Evolutionary conservation across 1,140 invertebrate species (phyloP), one percentile per base, ranked within the genome.

Genomic region (Aphaenogaster ashmeadi): DNA sequence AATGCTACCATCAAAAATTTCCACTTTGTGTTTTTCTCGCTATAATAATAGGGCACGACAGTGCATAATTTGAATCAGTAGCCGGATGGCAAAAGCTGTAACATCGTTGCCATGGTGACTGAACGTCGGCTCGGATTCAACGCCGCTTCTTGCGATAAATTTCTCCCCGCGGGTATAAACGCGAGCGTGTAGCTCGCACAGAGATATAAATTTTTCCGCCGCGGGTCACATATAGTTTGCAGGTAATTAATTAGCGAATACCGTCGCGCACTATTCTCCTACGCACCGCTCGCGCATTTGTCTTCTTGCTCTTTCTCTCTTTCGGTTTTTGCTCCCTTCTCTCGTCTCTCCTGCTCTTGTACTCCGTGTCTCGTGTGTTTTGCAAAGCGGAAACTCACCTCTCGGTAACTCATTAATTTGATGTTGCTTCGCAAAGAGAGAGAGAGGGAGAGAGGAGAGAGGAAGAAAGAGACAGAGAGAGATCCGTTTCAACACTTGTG

Each of bases 341-440:
- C 54, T 64, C 18, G 5, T 58, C 64, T 67, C 27, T 54, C 64
- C 0, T 44, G n/a, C 47, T 38, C 41, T 56, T 54, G 27, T 33
- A 54, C 21, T 36, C 54, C 8, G 27, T 38, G 38, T 83, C 56
- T 60, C 74, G 89, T 56, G 36, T 67, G 50, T 87, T 77, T n/a
- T 18, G 21, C 33, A 58, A 89, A 87, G 84, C 69, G 52, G 77
- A 87, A 89, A 89, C 77, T 83, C 56, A 33, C 85, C 69, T 80
- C 74, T 77, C 52, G 54, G 69, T 81, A 89, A 89, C 84, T 89
- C 88, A 71, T 90, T 90, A 89, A 90, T 89, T 90, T 87, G 62
- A 87, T 88, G 84, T 78, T 62, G 67, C 60, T 78, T 87, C 50
- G 56, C 71, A 72, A 58, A 67, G 50, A 78, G 66, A 50, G 27